Evolutionary conservation across 2,113 vertebrate species (phyloP).

Genomic region (Trinectes maculatus): DNA sequence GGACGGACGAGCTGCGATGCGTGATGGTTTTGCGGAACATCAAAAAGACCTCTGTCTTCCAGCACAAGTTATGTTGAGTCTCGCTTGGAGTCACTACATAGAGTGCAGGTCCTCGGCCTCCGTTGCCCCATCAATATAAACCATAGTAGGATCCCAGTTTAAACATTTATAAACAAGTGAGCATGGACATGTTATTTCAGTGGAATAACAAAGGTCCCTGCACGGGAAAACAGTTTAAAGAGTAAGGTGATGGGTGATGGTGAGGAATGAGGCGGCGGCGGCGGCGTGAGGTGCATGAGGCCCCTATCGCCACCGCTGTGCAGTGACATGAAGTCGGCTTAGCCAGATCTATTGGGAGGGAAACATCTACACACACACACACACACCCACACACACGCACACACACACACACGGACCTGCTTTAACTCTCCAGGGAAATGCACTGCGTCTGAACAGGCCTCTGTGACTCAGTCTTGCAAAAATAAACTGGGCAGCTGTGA

Average conservation of each 20-base stretch:
- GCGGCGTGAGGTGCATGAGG: conserved; percentile 10
- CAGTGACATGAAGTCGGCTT: conserved; percentile 23
- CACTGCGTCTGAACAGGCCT: conserved; percentile 73
- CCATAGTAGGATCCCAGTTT: conserved; percentile 53
- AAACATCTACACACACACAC: conserved; percentile 35
- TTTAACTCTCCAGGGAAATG: conserved; percentile 74
- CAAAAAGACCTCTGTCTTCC: conserved; percentile 47
- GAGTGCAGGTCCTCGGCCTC: conserved; percentile 10
- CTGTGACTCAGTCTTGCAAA: conserved; percentile 82
- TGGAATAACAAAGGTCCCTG: conserved; percentile 38
- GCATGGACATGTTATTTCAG: conserved; percentile 60
- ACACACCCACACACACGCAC: conserved; percentile 12
- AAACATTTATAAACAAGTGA: conserved; percentile 76
- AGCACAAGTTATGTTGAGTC: conserved; percentile 35
- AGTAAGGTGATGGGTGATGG: conserved; percentile 30
- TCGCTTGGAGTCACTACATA: conserved; percentile 35
- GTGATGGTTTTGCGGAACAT: conserved; percentile 42
- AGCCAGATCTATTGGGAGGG: conserved; percentile 28
- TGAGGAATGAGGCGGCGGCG: conserved; percentile 37
- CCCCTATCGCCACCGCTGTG: conserved; percentile 23
- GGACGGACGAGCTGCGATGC: conserved; percentile 35
- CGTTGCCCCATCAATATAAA: conserved; percentile 63
- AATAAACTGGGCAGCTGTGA: conserved; percentile 85
- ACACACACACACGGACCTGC: conserved; percentile 45
- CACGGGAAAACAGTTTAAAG: conserved; percentile 17